Evolutionary conservation across 2,888 invertebrate species (phyloP).

Genomic region (Opisthograptis luteolata): DNA sequence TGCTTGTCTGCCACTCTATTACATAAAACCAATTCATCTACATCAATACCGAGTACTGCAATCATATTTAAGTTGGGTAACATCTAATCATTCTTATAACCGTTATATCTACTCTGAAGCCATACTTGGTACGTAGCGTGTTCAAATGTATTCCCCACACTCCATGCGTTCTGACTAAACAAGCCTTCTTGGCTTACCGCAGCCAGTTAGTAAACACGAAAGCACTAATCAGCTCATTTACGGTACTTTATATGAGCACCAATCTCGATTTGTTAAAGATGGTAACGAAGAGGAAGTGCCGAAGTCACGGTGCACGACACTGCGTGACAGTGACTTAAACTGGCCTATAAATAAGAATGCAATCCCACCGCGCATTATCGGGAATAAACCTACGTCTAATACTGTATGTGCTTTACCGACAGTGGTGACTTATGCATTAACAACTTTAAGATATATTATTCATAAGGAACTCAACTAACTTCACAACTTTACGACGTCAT

Average conservation of each 20-base stretch:
- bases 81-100: too few species aligned
- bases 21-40: too few species aligned
- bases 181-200: conserved; percentile 19
- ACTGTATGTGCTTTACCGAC: conserved; percentile 5
- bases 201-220: conserved; percentile 18
- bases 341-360: conserved; percentile 33
- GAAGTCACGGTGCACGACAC: conserved; percentile 35
- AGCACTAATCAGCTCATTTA: conserved; percentile 23
- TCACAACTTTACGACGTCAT: neutral
- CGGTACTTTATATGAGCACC: conserved; percentile 27
- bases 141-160: conserved; percentile 17
- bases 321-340: conserved; percentile 32
- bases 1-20: too few species aligned
- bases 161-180: neutral
- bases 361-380: conserved; percentile 20
- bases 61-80: too few species aligned
- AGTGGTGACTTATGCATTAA: conserved; percentile 5
- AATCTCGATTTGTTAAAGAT: conserved; percentile 35
- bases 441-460: neutral
- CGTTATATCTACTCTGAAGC: conserved; percentile 3
- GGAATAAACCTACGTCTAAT: conserved; percentile 28
- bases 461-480: neutral
- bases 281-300: conserved; percentile 34
- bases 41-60: too few species aligned
- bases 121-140: conserved; percentile 10